Evolutionary conservation across 2,888 invertebrate species (phyloP).

Genomic region (Clusia tigrina): DNA sequence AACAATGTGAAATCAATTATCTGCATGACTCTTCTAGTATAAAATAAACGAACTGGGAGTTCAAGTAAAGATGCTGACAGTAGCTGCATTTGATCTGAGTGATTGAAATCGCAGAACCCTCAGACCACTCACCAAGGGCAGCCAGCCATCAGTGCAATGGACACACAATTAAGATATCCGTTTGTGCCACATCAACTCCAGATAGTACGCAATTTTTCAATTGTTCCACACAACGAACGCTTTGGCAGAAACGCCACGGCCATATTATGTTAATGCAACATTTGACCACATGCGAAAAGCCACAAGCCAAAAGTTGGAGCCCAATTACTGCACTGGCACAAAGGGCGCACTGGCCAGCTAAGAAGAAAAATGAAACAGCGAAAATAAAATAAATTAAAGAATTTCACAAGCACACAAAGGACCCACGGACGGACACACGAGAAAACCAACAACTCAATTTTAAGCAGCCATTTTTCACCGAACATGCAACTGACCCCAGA

Average conservation of each 20-base stretch:
- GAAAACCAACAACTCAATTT: conserved; percentile 50
- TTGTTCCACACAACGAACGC: background rate
- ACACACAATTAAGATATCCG: conserved; percentile 14
- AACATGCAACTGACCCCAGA: conserved; percentile 28
- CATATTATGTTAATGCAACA: background rate
- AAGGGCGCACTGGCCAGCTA: too few relatives aligned
- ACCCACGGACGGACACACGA: conserved; percentile 10
- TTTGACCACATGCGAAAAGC: background rate
- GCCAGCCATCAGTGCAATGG: conserved; percentile 1
- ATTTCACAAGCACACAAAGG: conserved; percentile 15
- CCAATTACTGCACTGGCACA: background rate
- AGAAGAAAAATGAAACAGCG: background rate
- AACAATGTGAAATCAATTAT: too few relatives aligned
- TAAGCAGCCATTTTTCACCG: conserved; percentile 23
- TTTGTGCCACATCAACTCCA: background rate
- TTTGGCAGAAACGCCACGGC: background rate
- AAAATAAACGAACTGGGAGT: background rate
- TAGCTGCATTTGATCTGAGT: background rate
- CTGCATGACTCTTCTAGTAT: too few relatives aligned
- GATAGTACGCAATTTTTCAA: background rate
- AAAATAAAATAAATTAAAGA: background rate
- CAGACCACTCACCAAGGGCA: conserved; percentile 39
- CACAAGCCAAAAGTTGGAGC: too few relatives aligned
- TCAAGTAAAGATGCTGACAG: background rate
- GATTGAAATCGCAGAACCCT: conserved; percentile 29